Evolutionary conservation across 2,113 vertebrate genomes (phyloP).

Genomic region (Saccopteryx leptura): DNA sequence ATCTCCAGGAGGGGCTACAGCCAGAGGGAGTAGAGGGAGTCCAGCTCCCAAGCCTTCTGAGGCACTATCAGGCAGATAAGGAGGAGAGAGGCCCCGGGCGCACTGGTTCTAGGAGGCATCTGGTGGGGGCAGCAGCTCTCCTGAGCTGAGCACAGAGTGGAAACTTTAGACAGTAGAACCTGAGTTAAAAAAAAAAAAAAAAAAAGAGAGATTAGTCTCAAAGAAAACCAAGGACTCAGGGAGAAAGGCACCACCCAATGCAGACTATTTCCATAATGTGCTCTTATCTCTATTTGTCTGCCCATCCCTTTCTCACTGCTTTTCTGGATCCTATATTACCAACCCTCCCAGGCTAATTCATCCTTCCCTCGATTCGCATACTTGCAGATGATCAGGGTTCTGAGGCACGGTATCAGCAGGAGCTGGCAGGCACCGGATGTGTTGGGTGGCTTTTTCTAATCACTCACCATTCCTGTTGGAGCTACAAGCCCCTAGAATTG

Average conservation of each 20-base stretch:
- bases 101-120: slow-evolving; percentile 57
- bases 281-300: background rate
- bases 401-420: background rate
- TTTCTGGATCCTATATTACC: background rate
- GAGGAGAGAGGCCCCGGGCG: slow-evolving; percentile 34
- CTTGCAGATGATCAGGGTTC: background rate
- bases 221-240: background rate
- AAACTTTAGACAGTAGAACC: slow-evolving; percentile 63
- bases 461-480: slow-evolving; percentile 75
- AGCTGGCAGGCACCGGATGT: too few species aligned
- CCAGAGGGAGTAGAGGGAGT: slow-evolving; percentile 74
- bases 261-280: background rate
- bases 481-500: slow-evolving; percentile 89
- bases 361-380: background rate
- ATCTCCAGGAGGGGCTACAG: slow-evolving; percentile 81
- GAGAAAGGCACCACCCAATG: background rate
- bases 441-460: background rate
- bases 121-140: slow-evolving; percentile 71
- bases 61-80: slow-evolving; percentile 63
- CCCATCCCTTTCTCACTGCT: background rate
- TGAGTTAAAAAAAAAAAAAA: slow-evolving; percentile 40
- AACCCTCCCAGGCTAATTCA: background rate
- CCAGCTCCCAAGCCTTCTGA: slow-evolving; percentile 79
- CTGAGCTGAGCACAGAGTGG: slow-evolving; percentile 67
- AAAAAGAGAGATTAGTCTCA: background rate